Conservation (phyloP, 2,113 vertebrate genomes). For the Pycnonotus jocosus region DNA sequence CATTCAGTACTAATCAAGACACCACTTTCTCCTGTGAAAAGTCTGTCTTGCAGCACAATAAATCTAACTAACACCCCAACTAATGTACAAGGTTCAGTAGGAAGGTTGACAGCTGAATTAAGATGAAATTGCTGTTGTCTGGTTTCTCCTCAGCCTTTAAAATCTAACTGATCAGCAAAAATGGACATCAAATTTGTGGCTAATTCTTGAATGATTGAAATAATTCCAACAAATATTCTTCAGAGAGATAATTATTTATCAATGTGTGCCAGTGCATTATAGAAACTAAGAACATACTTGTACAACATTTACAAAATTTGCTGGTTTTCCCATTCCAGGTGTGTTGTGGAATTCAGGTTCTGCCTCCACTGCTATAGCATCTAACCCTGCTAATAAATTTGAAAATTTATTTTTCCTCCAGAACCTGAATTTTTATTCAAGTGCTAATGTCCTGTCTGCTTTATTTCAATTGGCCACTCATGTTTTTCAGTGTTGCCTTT, state of each 20-base stretch:
- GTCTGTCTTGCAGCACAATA: slow-evolving; percentile 11
- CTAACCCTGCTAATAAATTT: background rate
- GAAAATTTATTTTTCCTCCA: background rate
- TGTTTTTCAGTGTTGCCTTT: background rate
- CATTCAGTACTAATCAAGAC: slow-evolving; percentile 53
- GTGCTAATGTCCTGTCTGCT: background rate
- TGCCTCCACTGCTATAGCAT: background rate
- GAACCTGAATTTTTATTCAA: background rate
- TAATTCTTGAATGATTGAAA: background rate
- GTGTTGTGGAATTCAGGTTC: slow-evolving; percentile 56
- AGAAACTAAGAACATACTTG: background rate
- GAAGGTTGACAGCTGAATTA: slow-evolving; percentile 15
- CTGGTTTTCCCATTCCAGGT: background rate
- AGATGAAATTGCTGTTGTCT: background rate
- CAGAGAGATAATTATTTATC: background rate
- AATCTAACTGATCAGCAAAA: background rate
- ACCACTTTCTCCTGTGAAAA: background rate
- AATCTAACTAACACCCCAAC: slow-evolving; percentile 9
- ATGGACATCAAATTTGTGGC: background rate
- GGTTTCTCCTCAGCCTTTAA: background rate
- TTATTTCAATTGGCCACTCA: background rate
- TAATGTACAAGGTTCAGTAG: background rate
- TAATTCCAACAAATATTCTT: background rate
- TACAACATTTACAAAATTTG: slow-evolving; percentile 15
- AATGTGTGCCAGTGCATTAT: background rate